Percentiles rank a stretch among this genome's conserved stretches.
Conservation (phyloP, 2,113 vertebrate species). For the Anseranas semipalmata region DNA sequence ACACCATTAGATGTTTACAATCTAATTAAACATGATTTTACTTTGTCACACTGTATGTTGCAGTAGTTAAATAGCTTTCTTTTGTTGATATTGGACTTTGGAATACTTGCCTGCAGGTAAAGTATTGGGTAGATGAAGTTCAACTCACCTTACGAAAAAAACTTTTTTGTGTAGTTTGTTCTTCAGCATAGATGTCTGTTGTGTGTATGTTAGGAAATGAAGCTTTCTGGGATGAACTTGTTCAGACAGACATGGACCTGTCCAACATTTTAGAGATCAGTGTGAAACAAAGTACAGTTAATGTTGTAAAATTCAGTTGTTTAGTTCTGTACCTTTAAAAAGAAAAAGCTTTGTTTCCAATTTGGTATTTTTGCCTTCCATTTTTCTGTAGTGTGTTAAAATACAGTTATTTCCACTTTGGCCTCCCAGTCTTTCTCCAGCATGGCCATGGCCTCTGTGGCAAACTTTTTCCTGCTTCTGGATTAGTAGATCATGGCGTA, state of each 20-base stretch:
- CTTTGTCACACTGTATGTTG: background rate
- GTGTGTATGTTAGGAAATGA: background rate
- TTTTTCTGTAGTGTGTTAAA: background rate
- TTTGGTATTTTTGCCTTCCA: background rate
- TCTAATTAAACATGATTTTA: background rate
- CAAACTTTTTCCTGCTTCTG: background rate
- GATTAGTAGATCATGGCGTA: background rate
- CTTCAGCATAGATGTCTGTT: background rate
- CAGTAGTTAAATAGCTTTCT: background rate
- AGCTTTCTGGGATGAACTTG: background rate
- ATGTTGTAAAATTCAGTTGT: background rate
- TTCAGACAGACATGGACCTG: background rate
- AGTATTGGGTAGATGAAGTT: background rate
- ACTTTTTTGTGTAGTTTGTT: background rate
- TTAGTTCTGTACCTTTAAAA: background rate
- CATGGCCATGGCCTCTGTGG: background rate
- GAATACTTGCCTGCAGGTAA: background rate
- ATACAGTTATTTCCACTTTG: background rate
- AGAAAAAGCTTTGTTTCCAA: rapidly evolving
- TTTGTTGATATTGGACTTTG: background rate
- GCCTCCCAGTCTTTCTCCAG: background rate
- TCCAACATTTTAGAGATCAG: background rate
- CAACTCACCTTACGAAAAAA: background rate
- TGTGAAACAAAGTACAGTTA: background rate
- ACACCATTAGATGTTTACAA: background rate